phyloP scores from a whole-genome alignment of 2,888 invertebrate genomes.

The Cybosia mesomella region DNA sequence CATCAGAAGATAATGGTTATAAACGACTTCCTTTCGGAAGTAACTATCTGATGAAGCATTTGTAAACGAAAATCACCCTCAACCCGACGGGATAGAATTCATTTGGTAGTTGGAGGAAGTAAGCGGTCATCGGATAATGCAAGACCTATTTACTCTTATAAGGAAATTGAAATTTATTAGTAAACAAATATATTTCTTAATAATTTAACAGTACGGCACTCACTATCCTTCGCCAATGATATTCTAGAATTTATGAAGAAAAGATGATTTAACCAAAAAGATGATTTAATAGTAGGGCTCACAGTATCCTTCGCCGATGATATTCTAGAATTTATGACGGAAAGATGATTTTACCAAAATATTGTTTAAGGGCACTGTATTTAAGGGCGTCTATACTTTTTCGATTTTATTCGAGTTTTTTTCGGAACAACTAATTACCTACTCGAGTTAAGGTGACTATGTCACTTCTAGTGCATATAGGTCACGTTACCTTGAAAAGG shows the following conservation, averaged over 20 bases:
- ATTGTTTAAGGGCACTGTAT: no score
- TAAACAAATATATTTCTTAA: conserved; percentile 38
- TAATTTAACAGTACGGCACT: conserved; percentile 25
- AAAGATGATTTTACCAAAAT: background rate
- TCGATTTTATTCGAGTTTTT: background rate
- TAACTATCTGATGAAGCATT: conserved; percentile 32
- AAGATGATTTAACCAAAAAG: background rate
- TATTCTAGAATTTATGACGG: background rate
- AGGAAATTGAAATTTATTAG: conserved; percentile 46
- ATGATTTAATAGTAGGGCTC: conserved; percentile 28
- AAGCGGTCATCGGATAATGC: conserved; percentile 36
- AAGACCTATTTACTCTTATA: conserved; percentile 31
- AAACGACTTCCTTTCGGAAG: conserved; percentile 54
- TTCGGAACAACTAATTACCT: background rate
- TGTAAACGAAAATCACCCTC: conserved; percentile 13
- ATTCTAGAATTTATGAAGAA: background rate
- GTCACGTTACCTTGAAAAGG: conserved; percentile 8
- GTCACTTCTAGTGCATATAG: conserved; percentile 1
- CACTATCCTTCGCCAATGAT: background rate
- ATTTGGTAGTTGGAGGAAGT: background rate
- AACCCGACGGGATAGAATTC: background rate
- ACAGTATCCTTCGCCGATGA: background rate
- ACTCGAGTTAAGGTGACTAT: background rate
- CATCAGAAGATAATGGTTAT: conserved; percentile 62
- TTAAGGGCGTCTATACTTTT: background rate